phyloP scores from a whole-genome alignment of 35 echinoderm and acorn worm genomes.

The Apostichopus parvimensis region DNA sequence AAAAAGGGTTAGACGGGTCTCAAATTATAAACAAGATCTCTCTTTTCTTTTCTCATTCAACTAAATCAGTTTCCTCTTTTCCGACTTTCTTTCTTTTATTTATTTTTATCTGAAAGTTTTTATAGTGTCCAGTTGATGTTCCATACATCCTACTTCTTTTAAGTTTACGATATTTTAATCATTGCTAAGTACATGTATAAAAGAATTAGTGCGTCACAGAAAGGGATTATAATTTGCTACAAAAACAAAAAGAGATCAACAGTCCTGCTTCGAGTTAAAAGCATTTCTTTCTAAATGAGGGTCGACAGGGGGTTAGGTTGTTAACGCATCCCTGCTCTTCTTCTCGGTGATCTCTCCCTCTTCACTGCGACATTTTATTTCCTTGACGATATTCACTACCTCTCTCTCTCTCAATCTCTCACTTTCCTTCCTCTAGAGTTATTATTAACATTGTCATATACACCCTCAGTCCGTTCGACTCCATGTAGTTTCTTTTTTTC shows the following conservation, averaged over 20 bases:
- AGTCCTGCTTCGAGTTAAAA: constrained; percentile 32
- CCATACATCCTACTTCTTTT: not conserved
- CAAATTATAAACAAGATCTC: not conserved
- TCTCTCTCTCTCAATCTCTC: not conserved
- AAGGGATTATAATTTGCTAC: too few relatives aligned
- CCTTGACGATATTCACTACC: not conserved
- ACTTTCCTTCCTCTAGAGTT: not conserved
- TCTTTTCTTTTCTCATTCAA: too few relatives aligned
- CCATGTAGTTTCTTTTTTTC: too few relatives aligned
- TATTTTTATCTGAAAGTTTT: not conserved
- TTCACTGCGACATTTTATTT: constrained; percentile 35
- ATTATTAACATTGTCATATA: constrained; percentile 52
- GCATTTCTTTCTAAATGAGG: constrained; percentile 31
- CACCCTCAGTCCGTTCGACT: not conserved
- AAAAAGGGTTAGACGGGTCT: not conserved
- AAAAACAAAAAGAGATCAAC: too few relatives aligned
- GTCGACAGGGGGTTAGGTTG: constrained; percentile 1
- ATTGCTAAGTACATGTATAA: constrained; percentile 1
- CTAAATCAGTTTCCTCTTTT: too few relatives aligned
- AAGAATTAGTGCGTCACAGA: not conserved
- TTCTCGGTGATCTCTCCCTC: not conserved
- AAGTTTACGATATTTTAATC: constrained; percentile 15
- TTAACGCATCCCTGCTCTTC: constrained; percentile 1
- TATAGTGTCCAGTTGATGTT: constrained; percentile 13
- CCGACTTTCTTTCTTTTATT: too few relatives aligned